These are phyloP conservation scores for Drosophila algonquin DNA, from an alignment of 2,888 invertebrate genomes.

Conservation along the genomic window DNA sequence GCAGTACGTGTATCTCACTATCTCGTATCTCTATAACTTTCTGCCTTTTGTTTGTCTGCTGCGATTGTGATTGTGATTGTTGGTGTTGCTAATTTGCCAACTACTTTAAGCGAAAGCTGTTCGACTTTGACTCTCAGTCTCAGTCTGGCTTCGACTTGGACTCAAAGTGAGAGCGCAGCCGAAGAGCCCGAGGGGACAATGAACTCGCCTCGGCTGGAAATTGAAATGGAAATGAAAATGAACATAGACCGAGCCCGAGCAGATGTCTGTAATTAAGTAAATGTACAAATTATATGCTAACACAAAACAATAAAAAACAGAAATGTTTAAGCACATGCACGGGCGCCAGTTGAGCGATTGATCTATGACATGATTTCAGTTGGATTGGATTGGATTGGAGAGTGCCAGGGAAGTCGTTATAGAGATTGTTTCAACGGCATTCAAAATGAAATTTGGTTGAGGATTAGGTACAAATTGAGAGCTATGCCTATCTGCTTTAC, in stretches of 20 bases:
- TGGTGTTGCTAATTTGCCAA: constrained; percentile 75
- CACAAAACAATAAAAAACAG: neutral
- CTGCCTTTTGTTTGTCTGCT: constrained; percentile 33
- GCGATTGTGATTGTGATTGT: constrained; percentile 47
- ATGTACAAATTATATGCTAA: constrained; percentile 60
- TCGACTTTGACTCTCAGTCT: constrained; percentile 33
- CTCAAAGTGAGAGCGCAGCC: constrained; percentile 66
- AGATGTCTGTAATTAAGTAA: constrained; percentile 65
- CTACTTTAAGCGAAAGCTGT: constrained; percentile 72
- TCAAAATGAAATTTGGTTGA: too few species aligned
- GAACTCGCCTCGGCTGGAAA: constrained; percentile 54
- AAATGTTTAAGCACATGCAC: constrained; percentile 11
- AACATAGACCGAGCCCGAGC: constrained; percentile 34
- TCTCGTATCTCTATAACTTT: constrained; percentile 32
- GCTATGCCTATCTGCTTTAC: too few species aligned
- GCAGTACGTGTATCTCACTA: constrained; percentile 20
- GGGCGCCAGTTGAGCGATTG: constrained; percentile 27
- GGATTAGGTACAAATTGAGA: too few species aligned
- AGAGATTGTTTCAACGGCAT: too few species aligned
- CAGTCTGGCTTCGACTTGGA: neutral
- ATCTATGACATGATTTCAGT: constrained; percentile 39
- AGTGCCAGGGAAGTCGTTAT: neutral
- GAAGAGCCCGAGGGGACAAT: constrained; percentile 57
- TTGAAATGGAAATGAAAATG: constrained; percentile 67
- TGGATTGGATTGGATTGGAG: neutral